Percentiles rank a stretch among this genome's conserved stretches.
Evolutionary conservation across 2,888 invertebrate species (phyloP).

Genomic region (Oscheius sp.): DNA sequence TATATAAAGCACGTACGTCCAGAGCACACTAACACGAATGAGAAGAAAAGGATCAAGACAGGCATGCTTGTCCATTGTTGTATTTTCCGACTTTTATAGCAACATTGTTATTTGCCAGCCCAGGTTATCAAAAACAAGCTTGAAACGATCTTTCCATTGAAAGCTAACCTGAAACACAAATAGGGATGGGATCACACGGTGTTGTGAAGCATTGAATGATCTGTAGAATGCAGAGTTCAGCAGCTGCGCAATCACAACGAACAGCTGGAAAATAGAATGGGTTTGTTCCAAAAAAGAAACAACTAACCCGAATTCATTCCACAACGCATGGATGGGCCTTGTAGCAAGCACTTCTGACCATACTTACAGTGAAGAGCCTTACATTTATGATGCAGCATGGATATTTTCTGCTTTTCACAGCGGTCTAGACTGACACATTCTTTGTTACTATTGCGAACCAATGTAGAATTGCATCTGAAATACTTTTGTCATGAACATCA

Average conservation of each 20-base stretch:
- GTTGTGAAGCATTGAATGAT: slow-evolving; percentile 16
- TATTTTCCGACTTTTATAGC: too few relatives aligned
- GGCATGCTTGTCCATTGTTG: too few relatives aligned
- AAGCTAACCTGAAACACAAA: slow-evolving; percentile 21
- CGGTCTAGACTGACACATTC: neutral
- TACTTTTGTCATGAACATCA: neutral
- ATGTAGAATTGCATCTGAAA: slow-evolving; percentile 1
- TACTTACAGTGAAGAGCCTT: neutral
- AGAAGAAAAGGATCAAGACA: too few relatives aligned
- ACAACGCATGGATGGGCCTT: slow-evolving; percentile 6
- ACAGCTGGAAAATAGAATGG: slow-evolving; percentile 3
- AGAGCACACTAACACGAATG: too few relatives aligned
- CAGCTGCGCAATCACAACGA: slow-evolving; percentile 8
- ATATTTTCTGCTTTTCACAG: too few relatives aligned
- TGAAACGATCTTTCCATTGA: neutral
- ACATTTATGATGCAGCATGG: neutral
- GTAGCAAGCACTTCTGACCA: neutral
- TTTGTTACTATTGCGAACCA: neutral
- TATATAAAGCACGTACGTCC: too few relatives aligned
- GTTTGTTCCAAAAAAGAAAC: neutral
- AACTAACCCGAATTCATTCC: neutral
- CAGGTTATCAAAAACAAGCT: neutral
- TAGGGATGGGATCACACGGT: slow-evolving; percentile 4
- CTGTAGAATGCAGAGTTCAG: slow-evolving; percentile 2
- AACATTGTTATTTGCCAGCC: too few relatives aligned